Percentiles rank a stretch among this genome's conserved stretches.
Evolutionary conservation across 2,888 invertebrate species (phyloP).

Genomic region (Camptogramma bilineatum): DNA sequence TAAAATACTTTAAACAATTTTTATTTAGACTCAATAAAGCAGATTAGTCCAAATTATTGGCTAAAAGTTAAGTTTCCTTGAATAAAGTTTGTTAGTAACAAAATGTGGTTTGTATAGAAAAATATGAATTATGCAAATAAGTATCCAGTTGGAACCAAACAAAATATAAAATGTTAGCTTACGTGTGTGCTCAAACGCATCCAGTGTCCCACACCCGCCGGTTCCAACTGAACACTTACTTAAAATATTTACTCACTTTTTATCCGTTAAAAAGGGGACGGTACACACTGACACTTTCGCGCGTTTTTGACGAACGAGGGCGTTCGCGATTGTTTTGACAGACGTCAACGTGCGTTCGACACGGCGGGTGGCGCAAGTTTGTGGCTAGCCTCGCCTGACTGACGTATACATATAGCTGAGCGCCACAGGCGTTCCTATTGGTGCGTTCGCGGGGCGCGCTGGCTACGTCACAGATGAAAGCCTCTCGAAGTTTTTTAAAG

Average conservation of each 20-base stretch:
- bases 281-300: constrained; percentile 62
- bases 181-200: constrained; percentile 52
- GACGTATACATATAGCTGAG: constrained; percentile 67
- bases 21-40: neutral
- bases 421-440: constrained; percentile 61
- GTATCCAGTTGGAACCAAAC: constrained; percentile 55
- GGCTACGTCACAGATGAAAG: constrained; percentile 73
- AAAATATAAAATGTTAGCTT: constrained; percentile 45
- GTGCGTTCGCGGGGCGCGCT: constrained; percentile 66
- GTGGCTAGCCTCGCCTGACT: constrained; percentile 59
- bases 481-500: constrained; percentile 58
- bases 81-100: neutral
- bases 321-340: constrained; percentile 38
- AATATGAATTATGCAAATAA: constrained; percentile 28
- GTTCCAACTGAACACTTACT: constrained; percentile 52
- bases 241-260: constrained; percentile 66
- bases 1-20: neutral
- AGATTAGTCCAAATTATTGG: neutral
- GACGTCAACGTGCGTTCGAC: constrained; percentile 60
- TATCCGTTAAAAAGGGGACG: constrained; percentile 49
- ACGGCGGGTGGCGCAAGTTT: constrained; percentile 65
- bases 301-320: constrained; percentile 40
- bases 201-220: constrained; percentile 53
- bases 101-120: neutral
- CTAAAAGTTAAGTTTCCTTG: neutral